Conservation (phyloP, 2,797 vertebrate genomes). For the Petrocephalus schoutedeni region DNA sequence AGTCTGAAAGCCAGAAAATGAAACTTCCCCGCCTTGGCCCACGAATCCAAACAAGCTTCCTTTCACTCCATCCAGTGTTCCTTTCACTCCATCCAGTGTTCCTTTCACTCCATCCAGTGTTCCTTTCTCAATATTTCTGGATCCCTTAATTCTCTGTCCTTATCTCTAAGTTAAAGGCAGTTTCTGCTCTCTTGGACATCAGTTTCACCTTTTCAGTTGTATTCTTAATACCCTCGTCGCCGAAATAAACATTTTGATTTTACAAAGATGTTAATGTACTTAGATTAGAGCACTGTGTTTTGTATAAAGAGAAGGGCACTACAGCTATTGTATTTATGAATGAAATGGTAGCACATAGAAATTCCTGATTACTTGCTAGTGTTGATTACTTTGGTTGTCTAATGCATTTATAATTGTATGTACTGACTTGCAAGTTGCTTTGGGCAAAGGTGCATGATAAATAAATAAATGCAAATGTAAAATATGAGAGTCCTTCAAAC, state of each 20-base stretch:
- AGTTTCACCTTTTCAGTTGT: not conserved
- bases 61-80: not conserved
- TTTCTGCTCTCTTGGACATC: not conserved
- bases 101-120: not conserved
- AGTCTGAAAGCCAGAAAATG: not conserved
- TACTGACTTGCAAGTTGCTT: not conserved
- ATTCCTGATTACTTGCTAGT: not conserved
- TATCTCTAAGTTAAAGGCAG: not conserved
- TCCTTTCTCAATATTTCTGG: not conserved
- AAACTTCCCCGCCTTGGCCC: not conserved
- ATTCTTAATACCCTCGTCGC: not conserved
- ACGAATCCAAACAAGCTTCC: not conserved
- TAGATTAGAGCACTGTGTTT: not conserved
- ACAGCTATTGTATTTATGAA: not conserved
- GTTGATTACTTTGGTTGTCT: not conserved
- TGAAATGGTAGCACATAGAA: not conserved
- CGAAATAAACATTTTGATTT: not conserved
- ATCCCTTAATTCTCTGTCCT: not conserved
- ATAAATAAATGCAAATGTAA: constrained; percentile 4
- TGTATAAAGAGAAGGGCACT: not conserved
- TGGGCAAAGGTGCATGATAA: not conserved
- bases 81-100: not conserved
- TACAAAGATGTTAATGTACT: not conserved
- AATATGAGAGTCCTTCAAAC: not conserved
- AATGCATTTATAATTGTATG: not conserved